Conservation (phyloP, 2,888 invertebrate species). For the Cylindroiulus punctatus region DNA sequence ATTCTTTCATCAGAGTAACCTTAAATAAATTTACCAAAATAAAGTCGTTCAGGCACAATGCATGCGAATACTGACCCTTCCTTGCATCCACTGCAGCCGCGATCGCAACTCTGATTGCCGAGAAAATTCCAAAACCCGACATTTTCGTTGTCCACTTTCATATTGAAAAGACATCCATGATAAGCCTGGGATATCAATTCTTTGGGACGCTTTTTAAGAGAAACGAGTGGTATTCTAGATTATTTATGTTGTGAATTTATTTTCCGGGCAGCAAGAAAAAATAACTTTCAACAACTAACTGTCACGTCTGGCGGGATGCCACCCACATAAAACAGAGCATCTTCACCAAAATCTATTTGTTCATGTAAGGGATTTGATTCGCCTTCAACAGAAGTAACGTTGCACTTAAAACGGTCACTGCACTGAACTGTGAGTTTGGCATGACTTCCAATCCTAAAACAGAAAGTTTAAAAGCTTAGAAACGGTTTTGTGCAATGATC, state of each 20-base stretch:
- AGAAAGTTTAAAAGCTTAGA: background rate
- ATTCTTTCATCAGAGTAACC: background rate
- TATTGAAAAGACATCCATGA: conserved; percentile 83
- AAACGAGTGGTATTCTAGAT: background rate
- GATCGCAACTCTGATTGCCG: conserved; percentile 70
- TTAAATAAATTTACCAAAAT: background rate
- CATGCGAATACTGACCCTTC: conserved; percentile 72
- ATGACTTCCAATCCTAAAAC: conserved; percentile 4
- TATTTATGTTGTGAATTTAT: background rate
- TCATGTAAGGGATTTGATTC: conserved; percentile 8
- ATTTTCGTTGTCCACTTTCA: conserved; percentile 79
- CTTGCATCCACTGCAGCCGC: conserved; percentile 79
- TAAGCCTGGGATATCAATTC: conserved; percentile 60
- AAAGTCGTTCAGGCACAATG: background rate
- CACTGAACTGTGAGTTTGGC: conserved; percentile 11
- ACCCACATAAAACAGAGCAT: conserved; percentile 70
- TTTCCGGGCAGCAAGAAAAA: background rate
- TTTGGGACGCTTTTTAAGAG: conserved; percentile 2
- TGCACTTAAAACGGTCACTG: background rate
- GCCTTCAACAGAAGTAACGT: background rate
- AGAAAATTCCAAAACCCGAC: conserved; percentile 91
- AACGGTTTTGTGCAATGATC: background rate
- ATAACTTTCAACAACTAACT: background rate
- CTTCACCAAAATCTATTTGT: conserved; percentile 48
- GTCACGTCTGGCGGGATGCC: conserved; percentile 64